Conservation (phyloP, 1,140 invertebrate species). For the Drosophila nikananu region DNA sequence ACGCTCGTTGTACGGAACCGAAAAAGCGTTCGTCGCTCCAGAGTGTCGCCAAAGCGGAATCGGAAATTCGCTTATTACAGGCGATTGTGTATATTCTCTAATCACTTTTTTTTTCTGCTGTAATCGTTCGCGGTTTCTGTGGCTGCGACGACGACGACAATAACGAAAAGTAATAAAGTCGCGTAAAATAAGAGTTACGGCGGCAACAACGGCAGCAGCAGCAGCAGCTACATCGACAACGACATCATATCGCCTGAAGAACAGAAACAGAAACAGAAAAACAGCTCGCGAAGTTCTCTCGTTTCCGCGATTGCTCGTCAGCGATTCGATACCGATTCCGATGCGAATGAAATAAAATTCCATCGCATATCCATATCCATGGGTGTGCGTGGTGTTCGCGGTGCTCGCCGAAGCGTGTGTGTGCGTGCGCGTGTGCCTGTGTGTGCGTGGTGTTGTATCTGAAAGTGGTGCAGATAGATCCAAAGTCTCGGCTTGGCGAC, state of each 20-base stretch:
- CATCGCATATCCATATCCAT: constrained; percentile 41
- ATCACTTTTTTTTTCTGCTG: constrained; percentile 48
- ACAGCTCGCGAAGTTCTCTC: constrained; percentile 59
- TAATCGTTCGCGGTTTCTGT: constrained; percentile 64
- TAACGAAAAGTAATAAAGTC: constrained; percentile 29
- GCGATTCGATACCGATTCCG: constrained; percentile 59
- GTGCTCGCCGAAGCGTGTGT: constrained; percentile 13
- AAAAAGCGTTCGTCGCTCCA: constrained; percentile 56
- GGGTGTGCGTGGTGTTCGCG: constrained; percentile 23
- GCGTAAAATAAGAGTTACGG: constrained; percentile 43
- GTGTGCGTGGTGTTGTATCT: constrained; percentile 30
- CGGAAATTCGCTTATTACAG: constrained; percentile 29
- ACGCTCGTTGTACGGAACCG: constrained; percentile 82
- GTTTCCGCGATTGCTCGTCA: constrained; percentile 63
- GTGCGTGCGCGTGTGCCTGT: constrained; percentile 21
- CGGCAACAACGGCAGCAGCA: constrained; percentile 42
- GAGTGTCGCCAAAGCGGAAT: constrained; percentile 69
- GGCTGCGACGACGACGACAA: constrained; percentile 32
- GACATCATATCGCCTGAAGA: constrained; percentile 40
- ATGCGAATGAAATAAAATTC: constrained; percentile 52
- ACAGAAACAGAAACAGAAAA: constrained; percentile 58
- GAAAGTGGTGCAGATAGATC: constrained; percentile 38
- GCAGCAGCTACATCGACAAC: constrained; percentile 11
- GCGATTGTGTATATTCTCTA: constrained; percentile 22
- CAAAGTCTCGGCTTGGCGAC: constrained; percentile 44